Base-by-base conservation (phyloP, 2,797 vertebrate species). In the Hylomyscus alleni region DNA sequence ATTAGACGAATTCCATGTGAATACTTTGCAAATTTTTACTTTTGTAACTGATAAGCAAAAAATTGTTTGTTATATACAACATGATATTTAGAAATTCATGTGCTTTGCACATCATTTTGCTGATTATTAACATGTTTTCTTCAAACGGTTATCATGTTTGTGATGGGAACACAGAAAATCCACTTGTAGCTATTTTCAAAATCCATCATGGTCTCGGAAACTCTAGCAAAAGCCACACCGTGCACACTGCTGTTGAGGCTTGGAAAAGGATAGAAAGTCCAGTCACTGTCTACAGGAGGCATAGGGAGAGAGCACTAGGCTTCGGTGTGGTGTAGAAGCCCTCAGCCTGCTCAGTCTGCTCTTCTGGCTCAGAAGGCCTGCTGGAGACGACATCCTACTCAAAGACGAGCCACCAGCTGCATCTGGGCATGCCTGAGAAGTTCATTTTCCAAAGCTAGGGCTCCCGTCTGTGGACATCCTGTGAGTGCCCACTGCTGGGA, bases 401-500 rank as follows among this genome's bases (percentile, higher is more conserved):
- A 7, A 34, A 75, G 26, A 90, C 80, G 72, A 84, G 73, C 62
- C 44, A 1, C 60, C 80, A 24, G 72, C 94, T 47, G 56, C 40
- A 40, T 15, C 29, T 10, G 5, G 65, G 78, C 60, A 0, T 19
- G 20, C 14, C 14, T 9, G 50, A n/a, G 65, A 54, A 40, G 47
- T 62, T 12, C 29, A 2, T 1, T 44, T 69, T 75, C 54, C 84
- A 73, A 87, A 22, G 52, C 84, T 26, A 37, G 47, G 17, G 7
- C 7, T 58, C 54, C 93, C 90, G 82, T 95, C 95, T 94, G 91
- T 83, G 76, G 56, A 5, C 34, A 20, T 19, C 87, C 69, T 40
- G 22, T 54, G 29, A 73, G 87, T n/a, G 81, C 19, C 0, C 7
- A 11, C 34, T 52, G 80, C 82, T 50, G 44, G 72, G 22, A 22